These are phyloP conservation scores for Ceratina australensis DNA, from an alignment of 1,140 invertebrate species.

Conservation along the genomic window DNA sequence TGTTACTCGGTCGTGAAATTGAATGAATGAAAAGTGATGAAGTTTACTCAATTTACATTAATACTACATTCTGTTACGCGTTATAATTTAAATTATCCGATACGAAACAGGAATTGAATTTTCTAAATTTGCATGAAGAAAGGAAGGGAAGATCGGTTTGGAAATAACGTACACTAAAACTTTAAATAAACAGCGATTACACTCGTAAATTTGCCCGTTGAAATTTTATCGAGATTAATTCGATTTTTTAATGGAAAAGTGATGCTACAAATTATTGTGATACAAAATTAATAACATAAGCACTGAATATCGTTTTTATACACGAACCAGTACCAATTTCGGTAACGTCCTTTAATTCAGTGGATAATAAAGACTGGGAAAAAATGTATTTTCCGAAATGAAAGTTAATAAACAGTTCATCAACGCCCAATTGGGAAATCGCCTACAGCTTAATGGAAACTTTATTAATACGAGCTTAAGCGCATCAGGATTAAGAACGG, in stretches of 20 bases:
- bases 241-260: conserved; percentile 49
- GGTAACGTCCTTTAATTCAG: no score
- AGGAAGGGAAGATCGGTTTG: no score
- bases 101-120: conserved; percentile 34
- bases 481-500: background rate
- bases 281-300: no score
- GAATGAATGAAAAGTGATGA: no score
- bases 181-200: conserved; percentile 54
- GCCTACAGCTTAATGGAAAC: background rate
- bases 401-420: conserved; percentile 12
- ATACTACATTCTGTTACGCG: background rate
- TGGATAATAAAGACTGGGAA: no score
- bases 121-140: conserved; percentile 3
- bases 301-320: no score
- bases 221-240: conserved; percentile 38
- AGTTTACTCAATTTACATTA: no score
- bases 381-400: no score
- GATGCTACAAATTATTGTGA: no score
- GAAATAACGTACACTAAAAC: conserved; percentile 7
- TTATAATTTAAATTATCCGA: conserved; percentile 16
- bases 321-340: no score
- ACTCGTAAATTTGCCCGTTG: background rate
- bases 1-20: no score
- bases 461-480: conserved; percentile 31
- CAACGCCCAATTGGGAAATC: background rate